Evolutionary conservation across 2,888 invertebrate genomes (phyloP).

Genomic region (Eutolmus rufibarbis): DNA sequence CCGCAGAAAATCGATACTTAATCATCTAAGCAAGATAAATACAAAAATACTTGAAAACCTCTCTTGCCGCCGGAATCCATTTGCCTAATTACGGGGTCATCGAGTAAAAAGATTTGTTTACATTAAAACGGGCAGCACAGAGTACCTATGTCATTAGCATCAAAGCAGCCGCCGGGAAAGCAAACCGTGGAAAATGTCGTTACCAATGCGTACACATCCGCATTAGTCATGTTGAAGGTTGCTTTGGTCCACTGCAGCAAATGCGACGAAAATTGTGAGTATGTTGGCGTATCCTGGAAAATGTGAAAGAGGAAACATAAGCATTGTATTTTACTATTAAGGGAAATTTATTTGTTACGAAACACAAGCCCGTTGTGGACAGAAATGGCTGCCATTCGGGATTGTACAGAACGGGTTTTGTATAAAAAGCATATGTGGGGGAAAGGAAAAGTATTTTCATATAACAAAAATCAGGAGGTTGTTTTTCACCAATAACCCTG

Average conservation of each 20-base stretch:
- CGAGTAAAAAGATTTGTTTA: conserved; percentile 21
- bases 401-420: background rate
- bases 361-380: background rate
- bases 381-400: background rate
- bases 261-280: conserved; percentile 4
- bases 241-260: conserved; percentile 32
- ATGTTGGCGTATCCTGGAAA: conserved; percentile 33
- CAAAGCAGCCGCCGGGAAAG: conserved; percentile 30
- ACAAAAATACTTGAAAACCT: background rate
- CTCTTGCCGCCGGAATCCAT: background rate
- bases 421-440: background rate
- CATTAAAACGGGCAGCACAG: conserved; percentile 42
- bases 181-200: conserved; percentile 20
- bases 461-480: background rate
- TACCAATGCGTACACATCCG: conserved; percentile 13
- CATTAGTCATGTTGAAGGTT: background rate
- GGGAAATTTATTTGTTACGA: conserved; percentile 1
- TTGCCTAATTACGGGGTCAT: background rate
- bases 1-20: background rate
- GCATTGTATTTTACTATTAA: conserved; percentile 6
- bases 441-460: background rate
- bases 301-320: conserved; percentile 4
- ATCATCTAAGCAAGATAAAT: background rate
- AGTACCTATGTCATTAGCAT: conserved; percentile 40
- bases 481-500: background rate